Percentiles rank a stretch among this genome's conserved stretches.
Conservation (phyloP, 2,888 invertebrate genomes). For the Phyllotreta striolata region DNA sequence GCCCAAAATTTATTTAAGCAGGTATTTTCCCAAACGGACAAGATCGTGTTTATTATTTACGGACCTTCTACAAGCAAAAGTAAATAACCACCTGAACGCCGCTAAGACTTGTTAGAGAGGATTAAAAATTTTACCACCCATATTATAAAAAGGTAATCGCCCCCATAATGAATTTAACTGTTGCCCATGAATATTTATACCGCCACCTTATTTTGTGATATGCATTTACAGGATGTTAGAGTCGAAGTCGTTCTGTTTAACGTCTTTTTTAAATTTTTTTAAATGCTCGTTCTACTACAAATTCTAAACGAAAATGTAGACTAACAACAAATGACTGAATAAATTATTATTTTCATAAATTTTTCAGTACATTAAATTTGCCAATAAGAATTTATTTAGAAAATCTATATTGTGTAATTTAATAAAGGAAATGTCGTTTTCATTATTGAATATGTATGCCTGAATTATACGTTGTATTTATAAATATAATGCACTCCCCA, state of each 20-base stretch:
- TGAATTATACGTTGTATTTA: no score
- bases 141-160: constrained; percentile 29
- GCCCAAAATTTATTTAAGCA: constrained; percentile 5
- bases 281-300: no score
- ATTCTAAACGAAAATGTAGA: no score
- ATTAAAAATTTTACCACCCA: constrained; percentile 25
- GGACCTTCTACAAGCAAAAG: not conserved
- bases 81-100: constrained; percentile 2
- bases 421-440: no score
- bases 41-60: not conserved
- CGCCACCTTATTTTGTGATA: constrained; percentile 20
- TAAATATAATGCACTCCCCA: no score
- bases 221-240: constrained; percentile 23
- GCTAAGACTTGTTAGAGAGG: constrained; percentile 17
- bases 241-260: constrained; percentile 7
- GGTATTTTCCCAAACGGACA: not conserved
- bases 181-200: constrained; percentile 32
- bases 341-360: no score
- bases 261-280: constrained; percentile 17
- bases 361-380: no score
- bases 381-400: no score
- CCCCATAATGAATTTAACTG: constrained; percentile 26
- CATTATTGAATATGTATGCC: no score
- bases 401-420: no score
- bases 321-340: no score